These are phyloP conservation scores for Thryonomys swinderianus DNA, from an alignment of 2,113 vertebrate species.

Conservation along the genomic window DNA sequence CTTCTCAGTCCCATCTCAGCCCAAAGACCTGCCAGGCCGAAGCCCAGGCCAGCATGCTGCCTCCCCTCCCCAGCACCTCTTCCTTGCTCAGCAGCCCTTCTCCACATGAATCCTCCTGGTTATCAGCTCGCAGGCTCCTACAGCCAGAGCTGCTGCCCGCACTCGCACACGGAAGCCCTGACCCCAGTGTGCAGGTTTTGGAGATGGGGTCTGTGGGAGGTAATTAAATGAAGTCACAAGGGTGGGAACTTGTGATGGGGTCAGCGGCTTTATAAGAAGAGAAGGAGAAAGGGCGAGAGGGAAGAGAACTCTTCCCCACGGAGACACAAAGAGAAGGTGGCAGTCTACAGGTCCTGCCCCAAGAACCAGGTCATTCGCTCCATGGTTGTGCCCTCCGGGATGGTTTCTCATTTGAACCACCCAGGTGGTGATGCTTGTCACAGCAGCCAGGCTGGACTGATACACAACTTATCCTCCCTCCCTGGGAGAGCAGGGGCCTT, in stretches of 20 bases:
- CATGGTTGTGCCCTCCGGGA: neutral
- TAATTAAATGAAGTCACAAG: neutral
- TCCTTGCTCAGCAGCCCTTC: neutral
- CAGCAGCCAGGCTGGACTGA: neutral
- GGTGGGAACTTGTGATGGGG: neutral
- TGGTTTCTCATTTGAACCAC: neutral
- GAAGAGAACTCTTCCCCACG: fast-evolving
- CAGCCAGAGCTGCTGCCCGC: neutral
- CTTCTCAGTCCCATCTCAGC: neutral
- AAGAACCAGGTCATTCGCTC: neutral
- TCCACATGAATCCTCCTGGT: neutral
- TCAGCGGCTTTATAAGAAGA: neutral
- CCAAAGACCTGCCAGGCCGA: too few species aligned
- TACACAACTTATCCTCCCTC: neutral
- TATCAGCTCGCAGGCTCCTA: fast-evolving
- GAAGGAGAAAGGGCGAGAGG: neutral
- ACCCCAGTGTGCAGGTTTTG: neutral
- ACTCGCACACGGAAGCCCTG: neutral
- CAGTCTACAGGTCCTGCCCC: neutral
- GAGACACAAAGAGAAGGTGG: neutral
- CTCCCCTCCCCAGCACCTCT: neutral
- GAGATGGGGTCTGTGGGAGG: neutral
- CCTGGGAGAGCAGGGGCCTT: neutral
- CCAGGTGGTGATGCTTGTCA: fast-evolving
- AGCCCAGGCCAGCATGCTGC: neutral